Conservation (phyloP, 1,140 invertebrate genomes). For the Ganaspis sp. region DNA sequence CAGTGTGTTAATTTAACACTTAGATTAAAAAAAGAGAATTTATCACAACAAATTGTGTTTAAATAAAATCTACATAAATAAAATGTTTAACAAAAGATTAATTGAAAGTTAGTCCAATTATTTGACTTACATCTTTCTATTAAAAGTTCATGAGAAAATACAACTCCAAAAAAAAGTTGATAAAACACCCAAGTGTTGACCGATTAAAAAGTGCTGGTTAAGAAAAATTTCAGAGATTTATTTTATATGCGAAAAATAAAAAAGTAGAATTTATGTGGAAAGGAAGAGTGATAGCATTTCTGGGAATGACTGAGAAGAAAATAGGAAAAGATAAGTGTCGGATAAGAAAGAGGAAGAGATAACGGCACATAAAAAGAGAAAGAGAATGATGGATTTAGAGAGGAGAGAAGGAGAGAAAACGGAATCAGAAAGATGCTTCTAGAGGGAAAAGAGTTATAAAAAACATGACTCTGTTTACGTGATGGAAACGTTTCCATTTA, state of each 20-base stretch:
- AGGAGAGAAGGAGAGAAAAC: slow-evolving; percentile 25
- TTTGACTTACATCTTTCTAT: too few relatives aligned
- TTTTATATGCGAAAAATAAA: too few relatives aligned
- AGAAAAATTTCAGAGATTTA: too few relatives aligned
- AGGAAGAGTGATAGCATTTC: neutral
- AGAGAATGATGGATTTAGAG: neutral
- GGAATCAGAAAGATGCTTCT: slow-evolving; percentile 32
- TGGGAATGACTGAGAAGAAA: neutral
- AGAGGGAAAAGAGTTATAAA: neutral
- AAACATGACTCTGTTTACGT: neutral
- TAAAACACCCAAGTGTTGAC: too few relatives aligned
- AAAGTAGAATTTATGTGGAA: neutral
- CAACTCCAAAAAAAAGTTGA: neutral
- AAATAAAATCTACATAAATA: too few relatives aligned
- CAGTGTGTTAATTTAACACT: too few relatives aligned
- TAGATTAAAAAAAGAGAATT: too few relatives aligned
- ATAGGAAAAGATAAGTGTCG: neutral
- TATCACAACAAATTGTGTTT: too few relatives aligned
- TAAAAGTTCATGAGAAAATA: neutral
- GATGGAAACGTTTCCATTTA: slow-evolving; percentile 10
- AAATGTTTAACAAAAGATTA: too few relatives aligned
- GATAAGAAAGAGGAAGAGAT: neutral
- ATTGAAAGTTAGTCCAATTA: too few relatives aligned
- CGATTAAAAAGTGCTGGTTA: too few relatives aligned
- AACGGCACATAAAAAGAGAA: neutral